Percentiles rank a stretch among this genome's conserved stretches.
Evolutionary conservation across 2,888 invertebrate species (phyloP).

Genomic region (Hecatera dysodea): DNA sequence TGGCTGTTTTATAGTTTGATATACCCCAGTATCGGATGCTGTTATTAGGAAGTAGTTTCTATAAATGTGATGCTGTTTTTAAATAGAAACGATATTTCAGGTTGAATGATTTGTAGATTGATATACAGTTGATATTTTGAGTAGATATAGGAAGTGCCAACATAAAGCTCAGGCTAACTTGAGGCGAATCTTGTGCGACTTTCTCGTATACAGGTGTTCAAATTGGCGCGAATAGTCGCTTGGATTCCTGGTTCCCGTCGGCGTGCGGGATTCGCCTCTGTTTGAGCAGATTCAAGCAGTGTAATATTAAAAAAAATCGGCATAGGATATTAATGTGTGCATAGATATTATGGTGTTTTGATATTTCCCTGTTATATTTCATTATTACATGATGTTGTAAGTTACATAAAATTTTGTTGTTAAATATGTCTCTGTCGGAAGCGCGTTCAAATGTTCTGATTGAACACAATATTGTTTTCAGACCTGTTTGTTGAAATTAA

Average conservation of each 20-base stretch:
- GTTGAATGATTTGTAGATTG: background rate
- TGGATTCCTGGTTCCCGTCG: background rate
- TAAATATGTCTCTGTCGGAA: background rate
- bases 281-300: background rate
- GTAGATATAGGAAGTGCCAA: background rate
- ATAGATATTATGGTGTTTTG: slow-evolving; percentile 10
- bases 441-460: background rate
- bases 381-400: slow-evolving; percentile 1
- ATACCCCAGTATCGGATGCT: background rate
- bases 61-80: background rate
- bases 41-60: background rate
- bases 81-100: background rate
- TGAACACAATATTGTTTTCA: background rate
- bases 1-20: no score
- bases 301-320: background rate
- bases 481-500: slow-evolving; percentile 1
- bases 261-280: background rate
- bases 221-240: background rate
- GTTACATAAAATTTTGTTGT: slow-evolving; percentile 16
- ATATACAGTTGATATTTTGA: background rate
- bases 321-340: background rate
- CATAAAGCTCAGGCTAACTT: background rate
- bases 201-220: background rate
- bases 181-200: background rate
- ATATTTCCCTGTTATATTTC: slow-evolving; percentile 21